A percentile compares a stretch with the other conserved stretches of the same genome.
phyloP scores from a whole-genome alignment of 2,797 vertebrate species.

The Sebastes glaucus region DNA sequence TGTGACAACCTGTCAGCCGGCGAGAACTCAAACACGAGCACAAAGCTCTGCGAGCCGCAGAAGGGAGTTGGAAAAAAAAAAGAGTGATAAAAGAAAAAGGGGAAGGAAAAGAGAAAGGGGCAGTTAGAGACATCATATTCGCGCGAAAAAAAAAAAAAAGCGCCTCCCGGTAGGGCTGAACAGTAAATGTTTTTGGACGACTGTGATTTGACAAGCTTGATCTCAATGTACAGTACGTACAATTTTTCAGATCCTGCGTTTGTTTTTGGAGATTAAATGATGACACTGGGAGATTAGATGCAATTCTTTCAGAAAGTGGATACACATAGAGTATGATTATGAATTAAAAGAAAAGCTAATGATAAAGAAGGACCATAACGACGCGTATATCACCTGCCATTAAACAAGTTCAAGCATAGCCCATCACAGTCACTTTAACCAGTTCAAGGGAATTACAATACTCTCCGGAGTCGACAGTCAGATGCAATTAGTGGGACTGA shows the following conservation, averaged over 20 bases:
- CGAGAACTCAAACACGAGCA: slow-evolving; percentile 79
- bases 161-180: slow-evolving; percentile 41
- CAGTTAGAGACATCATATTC: slow-evolving; percentile 63
- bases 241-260: background rate
- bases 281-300: background rate
- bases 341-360: slow-evolving; percentile 20
- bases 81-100: slow-evolving; percentile 65
- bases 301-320: background rate
- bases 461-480: slow-evolving; percentile 78
- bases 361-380: slow-evolving; percentile 51
- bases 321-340: background rate
- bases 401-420: slow-evolving; percentile 68
- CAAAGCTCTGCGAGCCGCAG: slow-evolving; percentile 72
- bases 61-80: slow-evolving; percentile 55
- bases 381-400: slow-evolving; percentile 66
- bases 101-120: slow-evolving; percentile 67
- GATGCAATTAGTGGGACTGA: slow-evolving; percentile 81
- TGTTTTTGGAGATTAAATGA: slow-evolving; percentile 41
- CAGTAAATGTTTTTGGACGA: slow-evolving; percentile 50
- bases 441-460: slow-evolving; percentile 77
- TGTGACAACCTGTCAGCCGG: slow-evolving; percentile 86
- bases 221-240: slow-evolving; percentile 32
- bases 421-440: slow-evolving; percentile 80
- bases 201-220: slow-evolving; percentile 69
- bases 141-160: slow-evolving; percentile 18